Conservation (phyloP, 2,797 vertebrate species). For the Centropyge bicolor region DNA sequence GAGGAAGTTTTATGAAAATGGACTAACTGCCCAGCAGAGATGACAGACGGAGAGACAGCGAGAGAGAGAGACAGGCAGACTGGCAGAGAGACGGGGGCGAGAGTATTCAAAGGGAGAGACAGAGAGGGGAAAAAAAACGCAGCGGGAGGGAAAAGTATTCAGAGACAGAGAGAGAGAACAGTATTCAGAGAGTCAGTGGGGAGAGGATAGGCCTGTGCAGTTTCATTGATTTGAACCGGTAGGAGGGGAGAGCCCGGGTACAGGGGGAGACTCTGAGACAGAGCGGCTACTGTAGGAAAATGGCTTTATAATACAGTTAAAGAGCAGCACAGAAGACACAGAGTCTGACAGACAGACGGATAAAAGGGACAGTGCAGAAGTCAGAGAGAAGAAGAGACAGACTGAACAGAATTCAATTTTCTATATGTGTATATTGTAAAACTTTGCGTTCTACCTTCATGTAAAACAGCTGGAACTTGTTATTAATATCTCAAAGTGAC, state of each 20-base stretch:
- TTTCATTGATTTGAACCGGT: slow-evolving; percentile 77
- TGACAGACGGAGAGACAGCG: slow-evolving; percentile 56
- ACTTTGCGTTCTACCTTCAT: background rate
- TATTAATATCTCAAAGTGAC: slow-evolving; percentile 19
- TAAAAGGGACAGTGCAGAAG: slow-evolving; percentile 26
- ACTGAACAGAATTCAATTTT: slow-evolving; percentile 44
- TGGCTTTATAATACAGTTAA: slow-evolving; percentile 78
- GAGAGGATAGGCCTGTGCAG: slow-evolving; percentile 73
- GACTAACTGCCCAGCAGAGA: slow-evolving; percentile 72
- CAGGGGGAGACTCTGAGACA: slow-evolving; percentile 62
- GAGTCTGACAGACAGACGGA: slow-evolving; percentile 55
- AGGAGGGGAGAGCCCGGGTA: slow-evolving; percentile 54
- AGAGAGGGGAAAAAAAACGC: slow-evolving; percentile 51
- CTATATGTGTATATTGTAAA: slow-evolving; percentile 10
- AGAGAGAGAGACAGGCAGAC: slow-evolving; percentile 37
- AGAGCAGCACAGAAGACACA: slow-evolving; percentile 59
- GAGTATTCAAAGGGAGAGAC: slow-evolving; percentile 58
- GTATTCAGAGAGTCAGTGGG: slow-evolving; percentile 64
- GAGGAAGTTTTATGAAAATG: slow-evolving; percentile 80
- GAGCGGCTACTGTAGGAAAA: slow-evolving; percentile 79
- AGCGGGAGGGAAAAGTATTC: slow-evolving; percentile 71
- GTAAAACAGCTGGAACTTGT: slow-evolving; percentile 18
- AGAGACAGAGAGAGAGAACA: slow-evolving; percentile 58
- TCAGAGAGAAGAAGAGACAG: slow-evolving; percentile 19
- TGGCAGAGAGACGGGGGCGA: slow-evolving; percentile 33